A percentile compares a stretch with the other conserved stretches of the same genome.
Evolutionary conservation across 30 jellyfish, hydroid and myxozoan genomes (phyloP).

Genomic region (Catostylus mosaicus): DNA sequence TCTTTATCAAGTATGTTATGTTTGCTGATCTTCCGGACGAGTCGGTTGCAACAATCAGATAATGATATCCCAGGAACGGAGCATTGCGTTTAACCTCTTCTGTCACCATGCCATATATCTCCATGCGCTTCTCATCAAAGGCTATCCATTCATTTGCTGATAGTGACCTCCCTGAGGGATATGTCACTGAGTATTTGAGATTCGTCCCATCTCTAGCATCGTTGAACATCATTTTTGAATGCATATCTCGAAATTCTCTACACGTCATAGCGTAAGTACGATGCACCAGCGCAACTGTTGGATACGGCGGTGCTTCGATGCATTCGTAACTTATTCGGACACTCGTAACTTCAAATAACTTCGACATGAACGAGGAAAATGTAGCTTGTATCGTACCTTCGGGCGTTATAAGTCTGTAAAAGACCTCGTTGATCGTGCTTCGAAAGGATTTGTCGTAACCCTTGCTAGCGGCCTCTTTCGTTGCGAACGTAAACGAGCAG

Average conservation of each 20-base stretch:
- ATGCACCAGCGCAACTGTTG: slow-evolving; percentile 32
- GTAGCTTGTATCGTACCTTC: slow-evolving; percentile 12
- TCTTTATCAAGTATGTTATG: slow-evolving; percentile 33
- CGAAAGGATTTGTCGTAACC: slow-evolving; percentile 78
- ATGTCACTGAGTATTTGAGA: slow-evolving; percentile 63
- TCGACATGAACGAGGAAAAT: slow-evolving; percentile 40
- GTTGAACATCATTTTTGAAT: slow-evolving; percentile 50
- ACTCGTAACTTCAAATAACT: slow-evolving; percentile 29
- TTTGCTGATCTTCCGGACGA: slow-evolving; percentile 89
- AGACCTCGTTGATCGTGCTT: slow-evolving; percentile 30
- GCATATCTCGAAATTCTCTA: slow-evolving; percentile 29
- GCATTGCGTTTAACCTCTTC: slow-evolving; percentile 50
- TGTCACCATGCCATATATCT: slow-evolving; percentile 89
- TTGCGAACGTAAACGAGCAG: slow-evolving; percentile 75
- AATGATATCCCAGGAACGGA: slow-evolving; percentile 60
- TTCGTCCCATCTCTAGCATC: slow-evolving; percentile 89
- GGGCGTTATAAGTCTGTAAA: slow-evolving; percentile 25
- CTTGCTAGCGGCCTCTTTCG: slow-evolving; percentile 68
- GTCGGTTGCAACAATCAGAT: slow-evolving; percentile 79
- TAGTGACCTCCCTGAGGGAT: slow-evolving; percentile 66
- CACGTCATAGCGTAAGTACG: slow-evolving; percentile 67
- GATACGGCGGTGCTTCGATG: slow-evolving; percentile 85
- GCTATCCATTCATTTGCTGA: slow-evolving; percentile 83
- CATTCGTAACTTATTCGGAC: slow-evolving; percentile 68
- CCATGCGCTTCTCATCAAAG: slow-evolving; percentile 52